phyloP scores from a whole-genome alignment of 1,140 invertebrate genomes.

The Eulimnadia texana region DNA sequence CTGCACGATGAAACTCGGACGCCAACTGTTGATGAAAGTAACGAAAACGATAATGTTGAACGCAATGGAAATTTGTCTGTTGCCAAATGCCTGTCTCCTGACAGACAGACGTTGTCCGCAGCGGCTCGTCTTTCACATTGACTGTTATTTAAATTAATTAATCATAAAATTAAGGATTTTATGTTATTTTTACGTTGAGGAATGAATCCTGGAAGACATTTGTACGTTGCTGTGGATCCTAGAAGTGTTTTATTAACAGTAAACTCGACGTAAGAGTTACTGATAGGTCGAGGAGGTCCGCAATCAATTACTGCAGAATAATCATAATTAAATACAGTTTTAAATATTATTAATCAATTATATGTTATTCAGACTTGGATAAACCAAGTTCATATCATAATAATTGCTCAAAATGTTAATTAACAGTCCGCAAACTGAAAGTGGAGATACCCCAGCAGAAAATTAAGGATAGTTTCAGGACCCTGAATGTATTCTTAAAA shows the following conservation, averaged over 20 bases:
- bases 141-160: neutral
- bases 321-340: neutral
- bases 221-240: neutral
- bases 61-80: neutral
- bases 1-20: neutral
- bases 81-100: neutral
- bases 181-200: neutral
- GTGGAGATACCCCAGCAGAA: too few relatives aligned
- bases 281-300: neutral
- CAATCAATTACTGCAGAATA: neutral
- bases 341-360: neutral
- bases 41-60: neutral
- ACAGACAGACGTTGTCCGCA: neutral
- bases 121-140: neutral
- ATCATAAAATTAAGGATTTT: neutral
- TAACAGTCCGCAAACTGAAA: too few relatives aligned
- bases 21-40: neutral
- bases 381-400: neutral
- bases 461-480: too few relatives aligned
- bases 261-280: neutral
- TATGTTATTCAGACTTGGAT: neutral
- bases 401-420: too few relatives aligned
- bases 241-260: neutral
- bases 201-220: neutral
- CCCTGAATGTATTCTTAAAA: too few relatives aligned